Evolutionary conservation across 2,113 vertebrate species (phyloP).

Genomic region (Axis porcinus): DNA sequence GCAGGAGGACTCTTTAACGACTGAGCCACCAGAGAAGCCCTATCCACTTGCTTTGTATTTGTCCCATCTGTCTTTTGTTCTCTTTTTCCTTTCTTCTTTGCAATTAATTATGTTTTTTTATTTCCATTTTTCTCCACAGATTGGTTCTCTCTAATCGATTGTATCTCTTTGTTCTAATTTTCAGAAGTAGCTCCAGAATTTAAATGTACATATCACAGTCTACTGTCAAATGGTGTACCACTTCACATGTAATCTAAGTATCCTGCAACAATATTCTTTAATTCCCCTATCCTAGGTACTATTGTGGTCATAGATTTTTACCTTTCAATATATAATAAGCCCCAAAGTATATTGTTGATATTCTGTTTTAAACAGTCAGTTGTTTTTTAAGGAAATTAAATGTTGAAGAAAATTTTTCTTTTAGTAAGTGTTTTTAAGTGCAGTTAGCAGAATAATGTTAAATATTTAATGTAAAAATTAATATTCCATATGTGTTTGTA

Average conservation of each 20-base stretch:
- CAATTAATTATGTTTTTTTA: background rate
- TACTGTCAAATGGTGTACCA: background rate
- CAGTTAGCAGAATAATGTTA: background rate
- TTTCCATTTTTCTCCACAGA: background rate
- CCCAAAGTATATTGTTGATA: background rate
- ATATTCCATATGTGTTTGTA: background rate
- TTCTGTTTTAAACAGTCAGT: background rate
- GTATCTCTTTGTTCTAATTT: background rate
- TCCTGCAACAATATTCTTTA: accelerated
- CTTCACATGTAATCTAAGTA: accelerated
- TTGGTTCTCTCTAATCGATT: background rate
- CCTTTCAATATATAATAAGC: background rate
- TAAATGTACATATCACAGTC: background rate
- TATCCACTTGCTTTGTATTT: background rate
- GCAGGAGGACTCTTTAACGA: background rate
- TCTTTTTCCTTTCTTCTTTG: background rate
- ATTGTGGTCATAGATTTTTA: background rate
- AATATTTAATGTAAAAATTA: background rate
- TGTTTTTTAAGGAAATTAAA: background rate
- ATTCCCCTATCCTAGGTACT: too few relatives aligned
- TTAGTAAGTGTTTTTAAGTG: background rate
- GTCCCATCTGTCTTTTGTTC: background rate
- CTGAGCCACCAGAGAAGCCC: background rate
- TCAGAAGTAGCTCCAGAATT: background rate
- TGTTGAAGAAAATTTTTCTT: background rate